phyloP scores from a whole-genome alignment of 92 coral and sea anemone species.

The Siderastrea radians region DNA sequence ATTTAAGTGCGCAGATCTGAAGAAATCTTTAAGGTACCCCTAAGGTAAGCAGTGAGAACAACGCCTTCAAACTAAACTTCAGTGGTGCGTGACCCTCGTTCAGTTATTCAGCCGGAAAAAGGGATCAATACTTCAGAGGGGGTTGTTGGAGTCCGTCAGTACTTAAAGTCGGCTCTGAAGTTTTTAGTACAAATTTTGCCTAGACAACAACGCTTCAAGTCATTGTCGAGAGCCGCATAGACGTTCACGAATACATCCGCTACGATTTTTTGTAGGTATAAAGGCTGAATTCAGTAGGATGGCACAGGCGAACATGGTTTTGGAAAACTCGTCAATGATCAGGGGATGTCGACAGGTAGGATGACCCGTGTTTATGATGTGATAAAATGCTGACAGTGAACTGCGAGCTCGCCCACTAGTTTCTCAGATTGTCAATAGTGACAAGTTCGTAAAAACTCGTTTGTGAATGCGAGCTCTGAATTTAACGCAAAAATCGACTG shows the following conservation, averaged over 20 bases:
- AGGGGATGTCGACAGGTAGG: slow-evolving; percentile 5
- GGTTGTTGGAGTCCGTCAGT: background rate
- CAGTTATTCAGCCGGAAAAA: background rate
- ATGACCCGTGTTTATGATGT: background rate
- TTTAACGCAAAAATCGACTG: too few species aligned
- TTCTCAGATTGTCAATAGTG: too few species aligned
- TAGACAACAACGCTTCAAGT: too few species aligned
- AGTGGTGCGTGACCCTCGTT: background rate
- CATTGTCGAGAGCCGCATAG: background rate
- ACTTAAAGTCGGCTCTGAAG: background rate
- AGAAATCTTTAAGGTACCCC: background rate
- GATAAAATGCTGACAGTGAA: background rate
- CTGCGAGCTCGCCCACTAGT: background rate
- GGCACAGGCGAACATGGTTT: slow-evolving; percentile 3
- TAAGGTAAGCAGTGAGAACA: background rate
- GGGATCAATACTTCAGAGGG: background rate
- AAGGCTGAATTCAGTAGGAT: background rate
- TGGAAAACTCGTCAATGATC: background rate
- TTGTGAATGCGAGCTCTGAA: too few species aligned
- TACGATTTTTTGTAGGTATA: background rate
- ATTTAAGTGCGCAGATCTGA: background rate
- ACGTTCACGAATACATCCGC: background rate
- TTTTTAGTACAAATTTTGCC: background rate
- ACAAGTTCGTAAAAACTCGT: too few species aligned
- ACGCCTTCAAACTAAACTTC: background rate